Evolutionary conservation across 2,113 vertebrate species (phyloP).

Genomic region (Nicator chloris): DNA sequence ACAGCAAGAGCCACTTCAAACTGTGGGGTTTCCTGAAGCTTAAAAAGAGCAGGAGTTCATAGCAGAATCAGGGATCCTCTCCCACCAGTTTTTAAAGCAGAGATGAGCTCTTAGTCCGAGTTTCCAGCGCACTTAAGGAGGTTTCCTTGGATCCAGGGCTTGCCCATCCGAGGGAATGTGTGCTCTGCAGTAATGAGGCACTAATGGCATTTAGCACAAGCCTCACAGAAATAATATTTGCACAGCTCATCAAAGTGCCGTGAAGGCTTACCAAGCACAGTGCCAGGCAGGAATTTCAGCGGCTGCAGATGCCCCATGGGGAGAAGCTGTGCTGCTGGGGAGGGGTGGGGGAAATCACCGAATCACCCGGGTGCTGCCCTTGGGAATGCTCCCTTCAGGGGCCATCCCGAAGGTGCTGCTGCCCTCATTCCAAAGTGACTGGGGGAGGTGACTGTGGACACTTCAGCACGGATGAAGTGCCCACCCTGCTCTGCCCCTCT

Average conservation of each 20-base stretch:
- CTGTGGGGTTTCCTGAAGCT: neutral
- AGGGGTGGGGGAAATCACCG: neutral
- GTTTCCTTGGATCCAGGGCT: neutral
- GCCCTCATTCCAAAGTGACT: neutral
- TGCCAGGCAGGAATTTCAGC: neutral
- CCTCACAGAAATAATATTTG: conserved; percentile 43
- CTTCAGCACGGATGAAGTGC: rapidly evolving
- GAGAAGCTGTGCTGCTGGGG: neutral
- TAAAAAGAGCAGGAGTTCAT: neutral
- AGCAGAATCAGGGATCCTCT: neutral
- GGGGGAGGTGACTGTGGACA: neutral
- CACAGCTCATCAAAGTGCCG: conserved; percentile 18
- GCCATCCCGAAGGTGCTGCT: neutral
- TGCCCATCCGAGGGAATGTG: neutral
- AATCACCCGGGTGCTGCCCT: neutral
- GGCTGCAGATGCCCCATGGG: neutral
- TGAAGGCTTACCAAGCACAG: conserved; percentile 22
- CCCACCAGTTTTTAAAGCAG: neutral
- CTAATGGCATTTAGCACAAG: neutral
- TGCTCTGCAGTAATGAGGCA: conserved; percentile 1
- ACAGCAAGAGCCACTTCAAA: neutral
- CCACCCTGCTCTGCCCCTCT: neutral
- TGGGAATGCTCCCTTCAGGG: neutral
- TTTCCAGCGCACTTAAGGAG: neutral
- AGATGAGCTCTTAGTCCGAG: neutral